Evolutionary conservation across 2,888 invertebrate species (phyloP).

Genomic region (Camptogramma bilineatum): DNA sequence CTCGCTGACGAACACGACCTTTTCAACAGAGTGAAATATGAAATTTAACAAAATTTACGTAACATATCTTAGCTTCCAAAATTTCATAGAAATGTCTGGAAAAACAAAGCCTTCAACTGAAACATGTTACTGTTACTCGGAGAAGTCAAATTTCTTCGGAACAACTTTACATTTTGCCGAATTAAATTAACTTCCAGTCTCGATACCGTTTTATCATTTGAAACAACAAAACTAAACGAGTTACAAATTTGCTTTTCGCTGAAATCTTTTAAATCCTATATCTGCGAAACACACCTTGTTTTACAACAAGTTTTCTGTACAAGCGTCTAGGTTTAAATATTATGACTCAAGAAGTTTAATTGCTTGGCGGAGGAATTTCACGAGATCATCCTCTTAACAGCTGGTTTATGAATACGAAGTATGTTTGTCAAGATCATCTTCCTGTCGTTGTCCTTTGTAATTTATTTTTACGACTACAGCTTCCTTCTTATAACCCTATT

Average conservation of each 20-base stretch:
- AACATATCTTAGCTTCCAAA: background rate
- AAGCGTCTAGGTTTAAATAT: background rate
- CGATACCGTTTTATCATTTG: conserved; percentile 16
- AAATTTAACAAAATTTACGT: background rate
- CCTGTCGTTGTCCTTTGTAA: background rate
- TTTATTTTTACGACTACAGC: too few relatives aligned
- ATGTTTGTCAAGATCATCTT: background rate
- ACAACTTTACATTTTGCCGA: conserved; percentile 13
- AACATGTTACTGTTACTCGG: conserved; percentile 4
- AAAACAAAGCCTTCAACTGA: background rate
- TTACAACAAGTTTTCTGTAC: background rate
- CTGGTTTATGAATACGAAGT: too few relatives aligned
- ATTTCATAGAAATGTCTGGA: background rate
- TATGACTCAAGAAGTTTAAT: background rate
- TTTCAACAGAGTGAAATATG: background rate
- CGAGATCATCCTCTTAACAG: too few relatives aligned
- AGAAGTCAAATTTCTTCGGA: background rate
- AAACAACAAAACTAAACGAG: conserved; percentile 9
- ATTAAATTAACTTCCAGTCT: conserved; percentile 14
- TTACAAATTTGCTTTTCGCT: background rate
- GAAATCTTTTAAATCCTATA: conserved; percentile 1
- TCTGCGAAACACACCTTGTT: conserved; percentile 5
- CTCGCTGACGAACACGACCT: background rate
- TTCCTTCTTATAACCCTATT: too few relatives aligned
- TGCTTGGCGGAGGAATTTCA: background rate